Conservation (phyloP, 1,140 invertebrate genomes). For the Aphelenchoides fujianensis region DNA sequence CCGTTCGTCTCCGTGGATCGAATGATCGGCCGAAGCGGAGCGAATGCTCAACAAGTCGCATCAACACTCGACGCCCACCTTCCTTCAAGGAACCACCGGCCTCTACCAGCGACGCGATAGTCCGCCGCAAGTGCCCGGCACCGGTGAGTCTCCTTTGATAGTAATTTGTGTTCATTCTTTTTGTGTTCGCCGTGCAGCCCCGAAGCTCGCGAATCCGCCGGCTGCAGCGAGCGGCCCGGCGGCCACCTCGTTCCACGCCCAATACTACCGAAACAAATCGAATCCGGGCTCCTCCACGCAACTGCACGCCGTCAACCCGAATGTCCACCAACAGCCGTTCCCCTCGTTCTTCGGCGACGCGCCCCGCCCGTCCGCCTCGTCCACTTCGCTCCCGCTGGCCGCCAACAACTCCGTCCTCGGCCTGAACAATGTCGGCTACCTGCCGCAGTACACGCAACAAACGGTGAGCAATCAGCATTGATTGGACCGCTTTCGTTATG, state of each 20-base stretch:
- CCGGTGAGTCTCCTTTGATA: too few relatives aligned
- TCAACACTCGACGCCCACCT: constrained; percentile 28
- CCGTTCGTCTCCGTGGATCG: too few relatives aligned
- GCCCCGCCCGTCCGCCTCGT: constrained; percentile 10
- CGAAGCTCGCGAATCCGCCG: background rate
- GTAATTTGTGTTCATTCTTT: too few relatives aligned
- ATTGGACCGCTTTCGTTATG: too few relatives aligned
- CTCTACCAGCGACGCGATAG: constrained; percentile 31
- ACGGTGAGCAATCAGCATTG: background rate
- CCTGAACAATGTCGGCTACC: background rate
- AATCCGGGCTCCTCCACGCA: constrained; percentile 11
- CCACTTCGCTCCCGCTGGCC: constrained; percentile 10
- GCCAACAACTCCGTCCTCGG: background rate
- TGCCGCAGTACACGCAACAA: constrained; percentile 5
- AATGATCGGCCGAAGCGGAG: background rate
- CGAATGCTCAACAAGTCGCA: constrained; percentile 8
- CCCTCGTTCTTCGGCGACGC: background rate
- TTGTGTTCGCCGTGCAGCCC: too few relatives aligned
- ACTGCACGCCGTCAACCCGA: background rate
- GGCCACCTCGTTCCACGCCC: background rate
- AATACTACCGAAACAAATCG: constrained; percentile 4
- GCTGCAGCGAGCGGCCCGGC: background rate
- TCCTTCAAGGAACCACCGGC: constrained; percentile 30
- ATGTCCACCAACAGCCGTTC: background rate
- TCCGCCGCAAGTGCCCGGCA: constrained; percentile 26